phyloP scores from a whole-genome alignment of 2,888 invertebrate genomes.

The Euzophera pinguis region DNA sequence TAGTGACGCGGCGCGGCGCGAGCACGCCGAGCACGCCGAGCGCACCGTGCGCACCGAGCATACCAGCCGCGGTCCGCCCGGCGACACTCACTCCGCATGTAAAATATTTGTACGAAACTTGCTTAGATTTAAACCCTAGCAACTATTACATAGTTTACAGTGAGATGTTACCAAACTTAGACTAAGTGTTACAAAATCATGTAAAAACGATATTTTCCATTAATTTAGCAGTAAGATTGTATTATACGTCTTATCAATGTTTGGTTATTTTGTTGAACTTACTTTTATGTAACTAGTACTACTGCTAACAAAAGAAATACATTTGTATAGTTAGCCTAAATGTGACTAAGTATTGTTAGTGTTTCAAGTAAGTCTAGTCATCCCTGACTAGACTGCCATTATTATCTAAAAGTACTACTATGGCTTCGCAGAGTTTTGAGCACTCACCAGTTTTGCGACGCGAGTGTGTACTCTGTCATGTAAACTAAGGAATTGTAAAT shows the following conservation, averaged over 20 bases:
- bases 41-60: constrained; percentile 3
- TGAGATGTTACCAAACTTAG: constrained; percentile 39
- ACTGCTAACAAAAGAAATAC: background rate
- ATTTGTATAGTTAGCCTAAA: background rate
- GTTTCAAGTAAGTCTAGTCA: background rate
- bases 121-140: constrained; percentile 19
- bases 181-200: constrained; percentile 42
- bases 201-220: constrained; percentile 10
- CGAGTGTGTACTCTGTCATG: no score
- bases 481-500: no score
- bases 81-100: constrained; percentile 41
- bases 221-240: background rate
- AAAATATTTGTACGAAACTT: constrained; percentile 41
- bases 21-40: constrained; percentile 12
- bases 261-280: background rate
- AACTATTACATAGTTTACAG: constrained; percentile 16
- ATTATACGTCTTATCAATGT: background rate
- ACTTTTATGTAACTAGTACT: background rate
- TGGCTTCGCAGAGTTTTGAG: no score
- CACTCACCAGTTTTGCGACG: no score
- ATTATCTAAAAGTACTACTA: no score
- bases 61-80: constrained; percentile 7
- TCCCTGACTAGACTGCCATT: background rate
- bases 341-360: background rate
- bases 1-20: constrained; percentile 40